Percentiles rank a stretch among this genome's conserved stretches.
These are phyloP conservation scores for Anguilla anguilla DNA, from an alignment of 2,797 vertebrate genomes.

Conservation along the genomic window DNA sequence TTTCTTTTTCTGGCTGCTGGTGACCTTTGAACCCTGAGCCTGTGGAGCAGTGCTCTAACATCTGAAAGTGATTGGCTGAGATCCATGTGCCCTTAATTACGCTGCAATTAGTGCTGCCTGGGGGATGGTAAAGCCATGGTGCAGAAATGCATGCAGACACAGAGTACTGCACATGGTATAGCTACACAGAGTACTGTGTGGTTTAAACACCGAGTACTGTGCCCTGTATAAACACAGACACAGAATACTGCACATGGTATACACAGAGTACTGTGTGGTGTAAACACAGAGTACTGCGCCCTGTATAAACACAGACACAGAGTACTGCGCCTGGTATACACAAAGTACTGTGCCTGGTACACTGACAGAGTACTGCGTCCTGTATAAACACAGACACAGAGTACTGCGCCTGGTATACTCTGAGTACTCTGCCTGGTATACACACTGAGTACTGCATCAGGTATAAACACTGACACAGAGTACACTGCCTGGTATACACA, in stretches of 20 bases:
- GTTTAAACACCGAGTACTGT: not conserved
- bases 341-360: too few species aligned
- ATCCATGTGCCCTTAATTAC: conserved; percentile 75
- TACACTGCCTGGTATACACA: not conserved
- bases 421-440: too few species aligned
- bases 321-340: not conserved
- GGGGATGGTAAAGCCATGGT: not conserved
- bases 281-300: too few species aligned
- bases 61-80: conserved; percentile 67
- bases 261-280: too few species aligned
- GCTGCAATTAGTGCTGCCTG: conserved; percentile 36
- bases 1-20: not conserved
- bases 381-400: too few species aligned
- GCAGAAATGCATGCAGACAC: not conserved
- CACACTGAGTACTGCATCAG: too few species aligned
- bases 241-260: too few species aligned
- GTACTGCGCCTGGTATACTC: not conserved
- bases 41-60: conserved; percentile 42
- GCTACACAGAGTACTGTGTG: too few species aligned
- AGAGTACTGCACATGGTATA: not conserved
- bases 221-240: not conserved
- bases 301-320: too few species aligned
- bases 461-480: too few species aligned
- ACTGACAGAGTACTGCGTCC: too few species aligned
- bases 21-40: conserved; percentile 33